Conservation (phyloP, 2,888 invertebrate genomes). For the Plutella xylostella region DNA sequence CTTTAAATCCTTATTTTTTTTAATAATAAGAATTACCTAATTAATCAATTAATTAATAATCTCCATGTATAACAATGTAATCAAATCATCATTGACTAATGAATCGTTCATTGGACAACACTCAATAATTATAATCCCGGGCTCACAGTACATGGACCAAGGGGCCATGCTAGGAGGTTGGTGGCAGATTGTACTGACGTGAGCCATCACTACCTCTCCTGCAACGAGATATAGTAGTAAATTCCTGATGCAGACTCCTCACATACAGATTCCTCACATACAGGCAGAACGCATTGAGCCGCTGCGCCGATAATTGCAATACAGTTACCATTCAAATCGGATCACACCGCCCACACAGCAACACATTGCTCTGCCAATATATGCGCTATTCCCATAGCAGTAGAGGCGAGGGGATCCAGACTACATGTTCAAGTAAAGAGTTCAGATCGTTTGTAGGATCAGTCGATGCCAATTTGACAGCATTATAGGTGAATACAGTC, state of each 20-base stretch:
- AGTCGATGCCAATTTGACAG: constrained; percentile 28
- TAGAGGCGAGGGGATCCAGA: neutral
- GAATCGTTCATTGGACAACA: too few relatives aligned
- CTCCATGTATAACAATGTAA: too few relatives aligned
- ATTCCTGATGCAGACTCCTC: neutral
- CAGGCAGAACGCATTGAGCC: neutral
- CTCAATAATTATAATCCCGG: too few relatives aligned
- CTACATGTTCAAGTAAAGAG: too few relatives aligned
- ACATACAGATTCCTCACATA: neutral
- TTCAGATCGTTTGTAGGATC: neutral
- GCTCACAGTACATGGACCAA: too few relatives aligned
- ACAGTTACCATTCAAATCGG: constrained; percentile 1
- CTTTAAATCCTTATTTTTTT: too few relatives aligned
- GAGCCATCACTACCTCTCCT: neutral
- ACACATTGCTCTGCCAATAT: neutral
- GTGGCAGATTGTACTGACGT: neutral
- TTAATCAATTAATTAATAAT: too few relatives aligned
- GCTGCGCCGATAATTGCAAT: neutral
- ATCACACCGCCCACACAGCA: neutral
- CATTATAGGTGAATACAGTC: constrained; percentile 19
- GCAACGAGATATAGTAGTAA: neutral
- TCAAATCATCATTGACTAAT: too few relatives aligned
- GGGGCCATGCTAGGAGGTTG: too few relatives aligned
- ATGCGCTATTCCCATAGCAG: neutral
- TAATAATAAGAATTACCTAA: too few relatives aligned